Evolutionary conservation across 1,140 invertebrate genomes (phyloP).

Genomic region (Anadara kagoshimensis): DNA sequence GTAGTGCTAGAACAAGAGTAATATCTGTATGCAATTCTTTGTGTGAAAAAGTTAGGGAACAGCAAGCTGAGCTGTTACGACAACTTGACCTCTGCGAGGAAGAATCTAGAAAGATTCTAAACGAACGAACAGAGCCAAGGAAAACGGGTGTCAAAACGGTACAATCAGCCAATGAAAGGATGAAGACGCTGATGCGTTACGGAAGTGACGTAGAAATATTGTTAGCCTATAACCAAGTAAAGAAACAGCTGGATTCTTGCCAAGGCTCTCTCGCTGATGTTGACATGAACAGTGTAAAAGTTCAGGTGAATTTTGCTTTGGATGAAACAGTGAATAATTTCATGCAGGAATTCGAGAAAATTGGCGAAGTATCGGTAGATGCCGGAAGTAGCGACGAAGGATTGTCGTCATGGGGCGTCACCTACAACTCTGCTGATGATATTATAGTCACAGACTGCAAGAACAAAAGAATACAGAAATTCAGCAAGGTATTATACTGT

Average conservation of each 20-base stretch:
- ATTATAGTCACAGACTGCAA: conserved; percentile 65
- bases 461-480: conserved; percentile 64
- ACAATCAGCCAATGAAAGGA: conserved; percentile 49
- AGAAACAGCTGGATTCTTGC: conserved; percentile 49
- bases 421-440: conserved; percentile 59
- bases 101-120: conserved; percentile 34
- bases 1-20: conserved; percentile 43
- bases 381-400: conserved; percentile 55
- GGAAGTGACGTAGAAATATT: conserved; percentile 64
- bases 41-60: conserved; percentile 47
- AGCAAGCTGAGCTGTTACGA: conserved; percentile 49
- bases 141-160: conserved; percentile 46
- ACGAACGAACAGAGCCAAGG: conserved; percentile 42
- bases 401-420: conserved; percentile 60
- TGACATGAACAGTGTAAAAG: conserved; percentile 44
- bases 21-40: conserved; percentile 44
- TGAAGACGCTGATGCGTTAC: conserved; percentile 56
- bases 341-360: conserved; percentile 46
- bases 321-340: conserved; percentile 50
- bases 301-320: conserved; percentile 54
- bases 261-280: conserved; percentile 44
- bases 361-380: conserved; percentile 57
- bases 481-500: conserved; percentile 48
- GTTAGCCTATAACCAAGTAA: conserved; percentile 53
- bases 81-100: conserved; percentile 43